Evolutionary conservation across 2,113 vertebrate species (phyloP).

Genomic region (Vombatus ursinus): DNA sequence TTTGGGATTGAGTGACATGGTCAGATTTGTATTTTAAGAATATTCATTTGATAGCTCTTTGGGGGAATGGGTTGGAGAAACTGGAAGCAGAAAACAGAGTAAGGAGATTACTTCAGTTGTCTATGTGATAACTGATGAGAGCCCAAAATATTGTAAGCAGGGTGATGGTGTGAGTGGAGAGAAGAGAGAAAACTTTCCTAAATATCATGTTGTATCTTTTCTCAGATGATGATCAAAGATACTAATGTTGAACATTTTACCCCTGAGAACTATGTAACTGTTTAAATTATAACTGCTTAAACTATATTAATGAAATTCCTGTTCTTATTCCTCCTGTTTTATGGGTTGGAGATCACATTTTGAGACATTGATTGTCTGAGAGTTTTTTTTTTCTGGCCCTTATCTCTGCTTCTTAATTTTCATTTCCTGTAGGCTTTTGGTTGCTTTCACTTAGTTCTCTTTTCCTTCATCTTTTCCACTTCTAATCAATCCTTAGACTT

Average conservation of each 20-base stretch:
- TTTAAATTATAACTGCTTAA: neutral
- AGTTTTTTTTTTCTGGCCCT: neutral
- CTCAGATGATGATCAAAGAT: neutral
- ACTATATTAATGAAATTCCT: neutral
- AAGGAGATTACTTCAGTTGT: neutral
- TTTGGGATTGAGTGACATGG: neutral
- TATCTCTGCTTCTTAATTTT: neutral
- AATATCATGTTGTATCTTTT: neutral
- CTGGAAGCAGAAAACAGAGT: neutral
- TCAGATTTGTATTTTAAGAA: neutral
- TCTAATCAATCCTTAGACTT: neutral
- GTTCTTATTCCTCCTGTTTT: neutral
- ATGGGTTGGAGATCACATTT: neutral
- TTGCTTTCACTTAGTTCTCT: neutral
- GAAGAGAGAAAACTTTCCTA: neutral
- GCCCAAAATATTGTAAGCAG: neutral
- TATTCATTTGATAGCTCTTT: neutral
- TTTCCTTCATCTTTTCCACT: no score
- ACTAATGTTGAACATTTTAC: neutral
- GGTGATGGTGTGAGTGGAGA: neutral
- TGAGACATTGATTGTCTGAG: accelerated
- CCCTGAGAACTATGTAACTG: neutral
- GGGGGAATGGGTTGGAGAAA: neutral
- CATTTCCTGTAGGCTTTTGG: neutral
- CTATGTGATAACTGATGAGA: neutral